Evolutionary conservation across 2,797 vertebrate species (phyloP), one percentile per base, ranked within the genome.

Genomic region (Coccyzus lansbergi): DNA sequence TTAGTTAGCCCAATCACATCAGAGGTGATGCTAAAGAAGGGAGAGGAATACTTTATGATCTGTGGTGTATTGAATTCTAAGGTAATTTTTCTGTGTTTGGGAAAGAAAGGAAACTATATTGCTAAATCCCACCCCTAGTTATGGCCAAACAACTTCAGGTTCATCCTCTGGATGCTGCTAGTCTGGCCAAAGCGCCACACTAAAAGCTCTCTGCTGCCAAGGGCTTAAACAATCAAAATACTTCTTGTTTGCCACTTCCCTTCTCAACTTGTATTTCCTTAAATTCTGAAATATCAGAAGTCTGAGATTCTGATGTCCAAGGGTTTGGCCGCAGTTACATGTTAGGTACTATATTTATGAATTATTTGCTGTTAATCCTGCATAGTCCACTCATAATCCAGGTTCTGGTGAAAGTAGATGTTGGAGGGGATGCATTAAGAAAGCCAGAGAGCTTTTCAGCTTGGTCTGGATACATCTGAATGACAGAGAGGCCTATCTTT

Each of bases 1-100:
- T 95, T 95, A 96, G 88, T 95, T 93, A 92, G 78, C 85, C 83
- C 4, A 36, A 94, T 96, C 90, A 84, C 89, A 94, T 96, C 77
- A 92, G 86, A 94, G 68, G 80, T 95, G 92, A 95, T 63, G 85
- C 59, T 79, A 84, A 81, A 90, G 87, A 91, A 91, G 46, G 60
- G 80, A 93, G 62, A 14, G 33, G 60, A 93, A 93, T 93, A 75
- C 52, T 88, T 95, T 91, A 83, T 91, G 69, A 34, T 86, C 65
- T 90, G 55, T 52, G 20, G 75, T 85, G 29, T 86, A 68, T 78
- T 82, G 77, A 64, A 53, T 93, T 82, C 52, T 86, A 71, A 75
- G 51, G 48, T 83, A 87, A 83, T 83, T 89, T 83, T 62, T 84
- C 58, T 83, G 88, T 64, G 88, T 87, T 84, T 94, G 51, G 69